Evolutionary conservation across 2,113 vertebrate species (phyloP).

Genomic region (Balaeniceps rex): DNA sequence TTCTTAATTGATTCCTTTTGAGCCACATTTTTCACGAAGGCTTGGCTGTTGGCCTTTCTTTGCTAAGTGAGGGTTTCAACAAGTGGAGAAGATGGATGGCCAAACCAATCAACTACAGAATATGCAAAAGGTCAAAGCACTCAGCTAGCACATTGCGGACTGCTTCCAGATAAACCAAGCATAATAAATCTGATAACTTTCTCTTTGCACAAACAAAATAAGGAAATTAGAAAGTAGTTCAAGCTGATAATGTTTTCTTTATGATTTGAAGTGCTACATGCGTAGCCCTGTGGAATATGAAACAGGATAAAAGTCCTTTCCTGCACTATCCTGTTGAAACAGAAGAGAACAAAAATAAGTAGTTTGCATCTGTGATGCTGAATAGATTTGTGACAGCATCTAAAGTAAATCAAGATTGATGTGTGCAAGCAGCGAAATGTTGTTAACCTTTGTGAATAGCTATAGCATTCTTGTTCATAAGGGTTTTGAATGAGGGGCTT

Average conservation of each 20-base stretch:
- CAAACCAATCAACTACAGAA: slow-evolving; percentile 16
- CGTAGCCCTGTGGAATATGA: not conserved
- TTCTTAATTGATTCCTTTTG: slow-evolving; percentile 50
- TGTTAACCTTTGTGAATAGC: not conserved
- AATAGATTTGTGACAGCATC: not conserved
- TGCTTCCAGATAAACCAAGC: slow-evolving; percentile 37
- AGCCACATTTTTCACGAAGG: slow-evolving; percentile 9
- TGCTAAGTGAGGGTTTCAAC: slow-evolving; percentile 52
- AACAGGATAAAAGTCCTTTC: not conserved
- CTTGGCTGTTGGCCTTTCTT: slow-evolving; percentile 52
- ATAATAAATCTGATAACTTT: not conserved
- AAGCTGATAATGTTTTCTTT: slow-evolving; percentile 13
- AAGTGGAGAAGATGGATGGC: slow-evolving; percentile 42
- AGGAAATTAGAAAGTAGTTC: slow-evolving; percentile 10
- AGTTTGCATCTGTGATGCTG: not conserved
- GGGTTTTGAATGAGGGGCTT: not conserved
- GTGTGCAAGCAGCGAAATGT: not conserved
- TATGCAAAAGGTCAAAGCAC: slow-evolving; percentile 42
- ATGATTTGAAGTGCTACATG: not conserved
- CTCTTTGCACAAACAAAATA: slow-evolving; percentile 31
- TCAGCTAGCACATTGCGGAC: not conserved
- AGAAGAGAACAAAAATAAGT: not conserved
- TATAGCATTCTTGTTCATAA: not conserved
- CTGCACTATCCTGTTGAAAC: not conserved
- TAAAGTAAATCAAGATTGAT: not conserved